A percentile compares a stretch with the other conserved stretches of the same genome.
Evolutionary conservation across 2,113 vertebrate species (phyloP).

Genomic region (Perccottus glenii): DNA sequence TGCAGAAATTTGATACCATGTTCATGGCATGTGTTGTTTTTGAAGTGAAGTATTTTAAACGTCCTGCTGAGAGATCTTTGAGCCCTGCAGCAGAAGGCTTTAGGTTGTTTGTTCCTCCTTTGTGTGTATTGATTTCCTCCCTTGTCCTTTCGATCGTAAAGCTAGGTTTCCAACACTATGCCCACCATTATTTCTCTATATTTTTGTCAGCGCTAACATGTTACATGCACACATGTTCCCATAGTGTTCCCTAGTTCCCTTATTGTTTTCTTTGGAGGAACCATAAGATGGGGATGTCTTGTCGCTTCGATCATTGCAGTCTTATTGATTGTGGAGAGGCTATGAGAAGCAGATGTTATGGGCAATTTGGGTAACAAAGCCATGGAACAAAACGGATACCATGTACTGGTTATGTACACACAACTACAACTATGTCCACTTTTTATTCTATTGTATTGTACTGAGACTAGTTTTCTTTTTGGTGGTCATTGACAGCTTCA

Average conservation of each 20-base stretch:
- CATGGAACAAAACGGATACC: background rate
- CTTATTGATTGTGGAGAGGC: slow-evolving; percentile 25
- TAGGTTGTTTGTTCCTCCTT: slow-evolving; percentile 23
- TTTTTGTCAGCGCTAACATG: slow-evolving; percentile 35
- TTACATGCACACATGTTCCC: slow-evolving; percentile 12
- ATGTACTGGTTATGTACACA: background rate
- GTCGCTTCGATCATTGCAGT: slow-evolving; percentile 24
- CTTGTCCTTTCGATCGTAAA: slow-evolving; percentile 4
- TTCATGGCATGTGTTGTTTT: slow-evolving; percentile 4
- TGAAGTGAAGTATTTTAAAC: slow-evolving; percentile 14
- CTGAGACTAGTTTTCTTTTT: background rate
- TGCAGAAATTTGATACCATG: slow-evolving; percentile 3
- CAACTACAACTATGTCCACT: background rate
- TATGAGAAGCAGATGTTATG: slow-evolving; percentile 17
- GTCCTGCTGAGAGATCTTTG: background rate
- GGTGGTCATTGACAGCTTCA: background rate
- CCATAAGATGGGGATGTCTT: slow-evolving; percentile 16
- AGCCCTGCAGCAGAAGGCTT: background rate
- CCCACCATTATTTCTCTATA: slow-evolving; percentile 18
- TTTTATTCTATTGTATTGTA: background rate
- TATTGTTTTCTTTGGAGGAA: slow-evolving; percentile 15
- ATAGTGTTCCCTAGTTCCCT: too few relatives aligned
- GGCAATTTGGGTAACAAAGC: slow-evolving; percentile 9
- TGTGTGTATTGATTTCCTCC: slow-evolving; percentile 43
- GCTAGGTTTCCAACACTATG: slow-evolving; percentile 15